phyloP scores from a whole-genome alignment of 2,888 invertebrate species.

The Drosophila subsilvestris region DNA sequence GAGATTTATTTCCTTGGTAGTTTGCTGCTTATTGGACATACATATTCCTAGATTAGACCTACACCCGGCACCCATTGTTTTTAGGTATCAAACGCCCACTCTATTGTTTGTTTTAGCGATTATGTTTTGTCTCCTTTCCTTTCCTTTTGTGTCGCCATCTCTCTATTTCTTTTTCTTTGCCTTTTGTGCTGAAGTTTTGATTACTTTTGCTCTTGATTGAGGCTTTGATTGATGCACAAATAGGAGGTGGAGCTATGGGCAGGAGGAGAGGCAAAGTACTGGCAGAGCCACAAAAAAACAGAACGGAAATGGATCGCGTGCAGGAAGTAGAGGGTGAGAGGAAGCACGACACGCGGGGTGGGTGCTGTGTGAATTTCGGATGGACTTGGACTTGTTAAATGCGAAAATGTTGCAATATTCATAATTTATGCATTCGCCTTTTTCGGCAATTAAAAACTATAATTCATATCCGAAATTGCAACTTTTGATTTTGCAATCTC shows the following conservation, averaged over 20 bases:
- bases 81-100: not conserved
- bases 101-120: constrained; percentile 56
- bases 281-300: constrained; percentile 53
- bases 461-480: constrained; percentile 29
- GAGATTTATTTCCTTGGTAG: not conserved
- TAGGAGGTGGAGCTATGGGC: constrained; percentile 4
- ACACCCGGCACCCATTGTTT: not conserved
- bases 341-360: constrained; percentile 1
- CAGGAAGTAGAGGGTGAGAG: constrained; percentile 51
- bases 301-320: constrained; percentile 71
- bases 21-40: not conserved
- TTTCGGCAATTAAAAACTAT: constrained; percentile 46
- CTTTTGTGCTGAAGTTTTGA: constrained; percentile 55
- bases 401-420: constrained; percentile 45
- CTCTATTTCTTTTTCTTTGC: constrained; percentile 42
- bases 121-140: constrained; percentile 43
- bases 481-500: constrained; percentile 59
- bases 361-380: constrained; percentile 16
- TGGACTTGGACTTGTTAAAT: constrained; percentile 36
- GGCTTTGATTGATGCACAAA: constrained; percentile 59
- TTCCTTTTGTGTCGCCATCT: constrained; percentile 43
- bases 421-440: constrained; percentile 64
- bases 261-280: not conserved
- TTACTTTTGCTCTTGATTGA: constrained; percentile 75
- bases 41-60: not conserved